Conservation (phyloP, 2,888 invertebrate genomes). For the Athrips mouffetella region DNA sequence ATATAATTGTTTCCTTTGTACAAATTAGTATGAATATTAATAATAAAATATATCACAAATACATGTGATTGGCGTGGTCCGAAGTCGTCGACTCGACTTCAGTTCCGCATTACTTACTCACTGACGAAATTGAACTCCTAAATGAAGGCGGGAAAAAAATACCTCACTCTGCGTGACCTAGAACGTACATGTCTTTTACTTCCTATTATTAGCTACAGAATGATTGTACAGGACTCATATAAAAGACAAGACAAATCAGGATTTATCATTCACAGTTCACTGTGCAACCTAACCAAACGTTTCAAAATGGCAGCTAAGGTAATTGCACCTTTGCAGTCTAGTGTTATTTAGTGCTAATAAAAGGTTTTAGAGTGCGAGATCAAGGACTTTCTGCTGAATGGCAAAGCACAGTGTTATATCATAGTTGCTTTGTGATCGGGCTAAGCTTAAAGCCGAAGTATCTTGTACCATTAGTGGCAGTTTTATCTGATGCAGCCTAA, state of each 20-base stretch:
- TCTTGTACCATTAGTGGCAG: no score
- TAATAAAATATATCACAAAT: conserved; percentile 17
- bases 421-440: not conserved
- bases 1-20: conserved; percentile 29
- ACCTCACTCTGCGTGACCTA: conserved; percentile 60
- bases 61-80: conserved; percentile 32
- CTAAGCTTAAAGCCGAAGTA: not conserved
- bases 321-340: conserved; percentile 25
- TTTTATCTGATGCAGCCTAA: not conserved
- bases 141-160: conserved; percentile 38
- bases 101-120: conserved; percentile 60
- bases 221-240: conserved; percentile 53
- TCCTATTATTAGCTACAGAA: conserved; percentile 65
- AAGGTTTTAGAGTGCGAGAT: not conserved
- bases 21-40: not conserved
- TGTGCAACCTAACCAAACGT: conserved; percentile 62
- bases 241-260: conserved; percentile 54
- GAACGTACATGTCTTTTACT: conserved; percentile 59
- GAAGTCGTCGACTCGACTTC: conserved; percentile 20
- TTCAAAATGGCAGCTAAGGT: conserved; percentile 75
- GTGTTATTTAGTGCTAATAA: conserved; percentile 18
- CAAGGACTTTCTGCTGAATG: conserved; percentile 4
- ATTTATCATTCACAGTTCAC: conserved; percentile 68
- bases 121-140: conserved; percentile 61
- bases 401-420: not conserved